These are phyloP conservation scores for Pseudorasbora parva DNA, from an alignment of 2,113 vertebrate genomes.

Conservation along the genomic window DNA sequence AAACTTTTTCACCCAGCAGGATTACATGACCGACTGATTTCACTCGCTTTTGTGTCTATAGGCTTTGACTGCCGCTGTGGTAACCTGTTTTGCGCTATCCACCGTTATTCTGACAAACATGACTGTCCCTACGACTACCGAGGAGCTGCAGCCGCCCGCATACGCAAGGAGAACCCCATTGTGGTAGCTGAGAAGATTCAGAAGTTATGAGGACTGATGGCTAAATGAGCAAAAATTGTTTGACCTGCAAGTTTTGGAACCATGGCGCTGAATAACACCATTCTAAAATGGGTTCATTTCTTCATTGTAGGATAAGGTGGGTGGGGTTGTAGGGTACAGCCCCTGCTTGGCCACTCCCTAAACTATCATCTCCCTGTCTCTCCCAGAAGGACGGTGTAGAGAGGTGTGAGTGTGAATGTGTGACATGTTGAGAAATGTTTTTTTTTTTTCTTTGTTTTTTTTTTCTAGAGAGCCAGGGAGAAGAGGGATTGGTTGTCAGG, in stretches of 20 bases:
- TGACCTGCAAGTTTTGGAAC: conserved; percentile 71
- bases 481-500: conserved; percentile 63
- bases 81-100: conserved; percentile 88
- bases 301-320: conserved; percentile 68
- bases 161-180: conserved; percentile 91
- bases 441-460: conserved; percentile 46
- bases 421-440: conserved; percentile 47
- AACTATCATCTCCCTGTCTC: conserved; percentile 74
- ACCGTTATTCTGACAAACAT: conserved; percentile 90
- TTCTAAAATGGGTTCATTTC: conserved; percentile 74
- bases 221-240: conserved; percentile 44
- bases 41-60: conserved; percentile 49
- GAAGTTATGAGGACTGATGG: conserved; percentile 84
- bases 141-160: conserved; percentile 85
- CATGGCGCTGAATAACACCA: conserved; percentile 68
- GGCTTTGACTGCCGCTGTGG: conserved; percentile 91
- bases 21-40: not conserved
- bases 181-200: conserved; percentile 90
- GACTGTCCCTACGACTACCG: conserved; percentile 90
- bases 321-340: conserved; percentile 58
- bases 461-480: conserved; percentile 68
- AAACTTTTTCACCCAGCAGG: not conserved
- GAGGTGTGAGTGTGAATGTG: conserved; percentile 37
- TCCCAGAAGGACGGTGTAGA: conserved; percentile 61
- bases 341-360: conserved; percentile 64